A percentile compares a stretch with the other conserved stretches of the same genome.
Evolutionary conservation across 2,797 vertebrate species (phyloP).

Genomic region (Cyprinodon diabolis): DNA sequence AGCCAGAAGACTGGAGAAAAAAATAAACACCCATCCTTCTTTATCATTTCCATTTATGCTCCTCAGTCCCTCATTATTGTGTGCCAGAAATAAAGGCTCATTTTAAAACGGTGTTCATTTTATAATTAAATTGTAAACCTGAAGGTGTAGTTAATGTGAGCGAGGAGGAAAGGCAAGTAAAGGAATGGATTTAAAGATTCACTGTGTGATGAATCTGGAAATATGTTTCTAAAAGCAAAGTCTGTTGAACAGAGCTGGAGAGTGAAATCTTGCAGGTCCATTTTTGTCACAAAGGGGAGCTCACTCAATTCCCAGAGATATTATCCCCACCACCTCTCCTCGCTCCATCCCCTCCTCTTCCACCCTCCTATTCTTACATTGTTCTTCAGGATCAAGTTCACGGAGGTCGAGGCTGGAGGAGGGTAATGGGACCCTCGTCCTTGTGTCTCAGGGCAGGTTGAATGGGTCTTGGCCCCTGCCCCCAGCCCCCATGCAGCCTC

Average conservation of each 20-base stretch:
- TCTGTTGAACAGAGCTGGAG: conserved; percentile 46
- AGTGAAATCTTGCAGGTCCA: conserved; percentile 55
- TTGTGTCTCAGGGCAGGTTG: conserved; percentile 71
- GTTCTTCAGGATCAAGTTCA: conserved; percentile 71
- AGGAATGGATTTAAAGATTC: conserved; percentile 35
- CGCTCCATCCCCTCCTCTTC: conserved; percentile 11
- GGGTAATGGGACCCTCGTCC: conserved; percentile 79
- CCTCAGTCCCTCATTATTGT: conserved; percentile 32
- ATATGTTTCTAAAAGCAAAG: neutral
- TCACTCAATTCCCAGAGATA: conserved; percentile 72
- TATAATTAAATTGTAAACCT: conserved; percentile 53
- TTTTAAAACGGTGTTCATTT: conserved; percentile 28
- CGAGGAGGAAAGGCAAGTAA: conserved; percentile 22
- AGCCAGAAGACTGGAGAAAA: conserved; percentile 29
- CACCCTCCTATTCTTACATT: conserved; percentile 42
- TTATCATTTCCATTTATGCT: conserved; percentile 46
- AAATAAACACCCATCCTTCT: conserved; percentile 31
- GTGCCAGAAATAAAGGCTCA: conserved; percentile 45
- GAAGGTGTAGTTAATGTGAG: conserved; percentile 34
- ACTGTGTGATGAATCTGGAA: conserved; percentile 42
- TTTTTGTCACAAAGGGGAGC: conserved; percentile 56
- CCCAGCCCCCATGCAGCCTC: conserved; percentile 47
- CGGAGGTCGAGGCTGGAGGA: conserved; percentile 54
- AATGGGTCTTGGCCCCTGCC: conserved; percentile 66
- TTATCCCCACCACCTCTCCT: conserved; percentile 50